Conservation (phyloP, 2,113 vertebrate genomes). For the Amblyornis subalaris region DNA sequence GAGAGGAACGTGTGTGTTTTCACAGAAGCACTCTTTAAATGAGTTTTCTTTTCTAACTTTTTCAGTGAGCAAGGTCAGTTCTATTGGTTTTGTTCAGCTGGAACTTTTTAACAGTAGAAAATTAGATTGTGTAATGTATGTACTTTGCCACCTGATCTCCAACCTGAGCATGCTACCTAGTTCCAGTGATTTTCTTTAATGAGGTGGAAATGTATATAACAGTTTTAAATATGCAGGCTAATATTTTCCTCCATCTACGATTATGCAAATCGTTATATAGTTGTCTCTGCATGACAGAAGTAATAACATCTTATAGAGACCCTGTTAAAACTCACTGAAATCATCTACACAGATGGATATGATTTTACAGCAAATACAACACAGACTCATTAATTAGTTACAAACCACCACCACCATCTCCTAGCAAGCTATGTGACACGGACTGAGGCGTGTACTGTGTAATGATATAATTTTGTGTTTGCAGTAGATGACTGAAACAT, state of each 20-base stretch:
- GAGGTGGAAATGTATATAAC: conserved; percentile 19
- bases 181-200: conserved; percentile 37
- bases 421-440: not conserved
- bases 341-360: conserved; percentile 15
- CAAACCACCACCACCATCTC: not conserved
- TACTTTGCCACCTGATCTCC: conserved; percentile 11
- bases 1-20: not conserved
- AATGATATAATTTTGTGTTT: not conserved
- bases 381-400: conserved; percentile 36
- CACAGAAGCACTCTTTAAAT: conserved; percentile 7
- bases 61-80: conserved; percentile 15
- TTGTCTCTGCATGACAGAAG: not conserved
- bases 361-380: conserved; percentile 29
- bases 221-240: conserved; percentile 31
- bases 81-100: conserved; percentile 7
- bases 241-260: conserved; percentile 13
- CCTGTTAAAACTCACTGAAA: conserved; percentile 40
- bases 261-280: conserved; percentile 35
- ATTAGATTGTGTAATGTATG: not conserved
- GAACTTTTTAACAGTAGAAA: conserved; percentile 7
- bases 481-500: not conserved
- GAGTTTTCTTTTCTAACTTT: conserved; percentile 8
- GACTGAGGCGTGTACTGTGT: not conserved
- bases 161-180: not conserved
- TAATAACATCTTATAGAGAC: conserved; percentile 28